Evolutionary conservation across 2,888 invertebrate species (phyloP), one percentile per base, ranked within the genome.

Genomic region (Hermaeophaga mercurialis): DNA sequence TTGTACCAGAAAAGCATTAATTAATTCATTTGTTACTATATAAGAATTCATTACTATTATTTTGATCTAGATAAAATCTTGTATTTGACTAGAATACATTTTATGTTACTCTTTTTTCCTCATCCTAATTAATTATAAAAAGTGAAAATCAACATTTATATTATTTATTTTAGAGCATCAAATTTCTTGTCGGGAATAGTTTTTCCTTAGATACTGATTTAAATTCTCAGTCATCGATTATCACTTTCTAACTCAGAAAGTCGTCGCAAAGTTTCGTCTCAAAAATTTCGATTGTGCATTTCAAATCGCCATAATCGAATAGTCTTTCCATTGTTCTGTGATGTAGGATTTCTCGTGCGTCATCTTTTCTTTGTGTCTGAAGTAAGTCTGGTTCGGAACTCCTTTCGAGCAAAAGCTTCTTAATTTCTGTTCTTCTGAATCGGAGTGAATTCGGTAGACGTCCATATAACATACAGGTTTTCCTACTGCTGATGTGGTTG

Each of bases 391-490:
- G 28, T 58, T 61, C 4, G 58, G 58, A 14, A 49, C 50, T 5
- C 68, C 66, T 38, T 62, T 66, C 2, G 65, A 65, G 41, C 62
- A 60, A 12, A 62, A 61, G 17, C 43, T 52, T 36, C 68, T 39
- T 24, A 68, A 36, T 49, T 60, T 58, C 22, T 67, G 58, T 53
- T 68, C 68, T 28, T 68, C 66, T 3, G 46, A 44, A 6, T 63
- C 61, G 1, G 64, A 60, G 11, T 59, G 43, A 18, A 70, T 64
- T 54, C 66, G 65, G 43, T 63, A 68, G 5, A 69, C 68, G 54
- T 70, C 63, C 65, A 70, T 69, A 49, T 65, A 66, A 38, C 68
- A 70, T 3, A 64, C 54, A 4, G 68, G 68, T 41, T 66, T 59
- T 15, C 66, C 64, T 9, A 54, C 54, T 9, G 50, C 48, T 3